Evolutionary conservation across 2,113 vertebrate genomes (phyloP).

Genomic region (Hymenochirus boettgeri): DNA sequence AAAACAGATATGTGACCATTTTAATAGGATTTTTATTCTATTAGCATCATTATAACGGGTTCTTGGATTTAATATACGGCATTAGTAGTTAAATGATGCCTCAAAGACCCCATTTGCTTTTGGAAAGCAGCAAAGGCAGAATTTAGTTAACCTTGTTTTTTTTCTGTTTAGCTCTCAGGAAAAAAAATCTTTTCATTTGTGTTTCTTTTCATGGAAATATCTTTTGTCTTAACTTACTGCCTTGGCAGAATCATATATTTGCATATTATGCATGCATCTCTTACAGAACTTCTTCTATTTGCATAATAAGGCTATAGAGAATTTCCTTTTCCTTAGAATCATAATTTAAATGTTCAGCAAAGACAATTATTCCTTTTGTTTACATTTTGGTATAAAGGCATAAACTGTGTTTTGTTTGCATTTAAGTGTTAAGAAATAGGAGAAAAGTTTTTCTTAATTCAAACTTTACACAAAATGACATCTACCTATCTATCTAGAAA

Average conservation of each 20-base stretch:
- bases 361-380: slow-evolving; percentile 49
- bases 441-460: no score
- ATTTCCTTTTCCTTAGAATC: slow-evolving; percentile 38
- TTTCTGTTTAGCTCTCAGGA: slow-evolving; percentile 33
- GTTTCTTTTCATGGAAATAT: slow-evolving; percentile 50
- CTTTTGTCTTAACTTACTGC: slow-evolving; percentile 50
- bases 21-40: slow-evolving; percentile 25
- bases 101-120: slow-evolving; percentile 30
- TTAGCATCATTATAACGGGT: slow-evolving; percentile 23
- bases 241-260: slow-evolving; percentile 41
- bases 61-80: slow-evolving; percentile 35
- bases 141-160: slow-evolving; percentile 27
- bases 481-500: no score
- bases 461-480: no score
- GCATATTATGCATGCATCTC: slow-evolving; percentile 42
- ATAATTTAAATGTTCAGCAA: slow-evolving; percentile 13
- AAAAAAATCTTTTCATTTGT: slow-evolving; percentile 7
- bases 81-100: slow-evolving; percentile 42
- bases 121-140: slow-evolving; percentile 23
- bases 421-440: no score
- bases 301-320: slow-evolving; percentile 50
- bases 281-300: slow-evolving; percentile 46
- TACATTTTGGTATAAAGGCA: slow-evolving; percentile 41
- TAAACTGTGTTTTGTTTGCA: slow-evolving; percentile 33
- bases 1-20: slow-evolving; percentile 11